Percentiles rank a stretch among this genome's conserved stretches.
Evolutionary conservation across 2,888 invertebrate species (phyloP).

Genomic region (Erebia palarica): DNA sequence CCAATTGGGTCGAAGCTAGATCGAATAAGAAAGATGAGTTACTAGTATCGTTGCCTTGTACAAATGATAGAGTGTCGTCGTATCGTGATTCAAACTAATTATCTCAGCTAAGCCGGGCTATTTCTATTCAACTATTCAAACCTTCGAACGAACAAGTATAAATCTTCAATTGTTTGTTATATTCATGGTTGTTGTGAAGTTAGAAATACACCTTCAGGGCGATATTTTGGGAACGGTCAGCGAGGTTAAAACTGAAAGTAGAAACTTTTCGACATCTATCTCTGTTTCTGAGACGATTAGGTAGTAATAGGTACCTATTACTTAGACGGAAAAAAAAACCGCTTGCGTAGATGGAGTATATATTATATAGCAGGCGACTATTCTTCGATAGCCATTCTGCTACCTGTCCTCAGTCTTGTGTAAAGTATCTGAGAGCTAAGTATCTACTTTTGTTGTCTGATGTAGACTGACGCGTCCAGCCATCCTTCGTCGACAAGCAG

Average conservation of each 20-base stretch:
- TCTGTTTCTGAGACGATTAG: background rate
- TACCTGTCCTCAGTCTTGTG: background rate
- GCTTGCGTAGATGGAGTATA: background rate
- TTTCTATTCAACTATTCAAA: slow-evolving; percentile 24
- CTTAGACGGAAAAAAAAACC: background rate
- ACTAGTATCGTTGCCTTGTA: slow-evolving; percentile 28
- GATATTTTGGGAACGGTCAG: background rate
- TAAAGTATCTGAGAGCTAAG: background rate
- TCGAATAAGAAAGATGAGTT: slow-evolving; percentile 34
- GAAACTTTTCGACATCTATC: background rate
- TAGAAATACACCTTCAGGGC: background rate
- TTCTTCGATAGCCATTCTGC: background rate
- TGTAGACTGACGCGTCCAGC: too few relatives aligned
- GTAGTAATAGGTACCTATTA: too few relatives aligned
- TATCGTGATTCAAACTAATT: slow-evolving; percentile 37
- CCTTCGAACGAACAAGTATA: slow-evolving; percentile 16
- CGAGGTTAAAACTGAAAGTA: background rate
- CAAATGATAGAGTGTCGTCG: slow-evolving; percentile 28
- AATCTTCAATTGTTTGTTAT: slow-evolving; percentile 24
- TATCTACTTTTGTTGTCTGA: too few relatives aligned
- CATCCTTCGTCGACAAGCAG: too few relatives aligned
- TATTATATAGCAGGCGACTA: background rate
- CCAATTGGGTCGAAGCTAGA: slow-evolving; percentile 31
- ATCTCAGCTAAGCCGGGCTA: slow-evolving; percentile 22
- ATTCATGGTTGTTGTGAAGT: background rate